Percentiles rank a stretch among this genome's conserved stretches.
These are phyloP conservation scores for Dicycla oo DNA, from an alignment of 2,888 invertebrate genomes.

Conservation along the genomic window DNA sequence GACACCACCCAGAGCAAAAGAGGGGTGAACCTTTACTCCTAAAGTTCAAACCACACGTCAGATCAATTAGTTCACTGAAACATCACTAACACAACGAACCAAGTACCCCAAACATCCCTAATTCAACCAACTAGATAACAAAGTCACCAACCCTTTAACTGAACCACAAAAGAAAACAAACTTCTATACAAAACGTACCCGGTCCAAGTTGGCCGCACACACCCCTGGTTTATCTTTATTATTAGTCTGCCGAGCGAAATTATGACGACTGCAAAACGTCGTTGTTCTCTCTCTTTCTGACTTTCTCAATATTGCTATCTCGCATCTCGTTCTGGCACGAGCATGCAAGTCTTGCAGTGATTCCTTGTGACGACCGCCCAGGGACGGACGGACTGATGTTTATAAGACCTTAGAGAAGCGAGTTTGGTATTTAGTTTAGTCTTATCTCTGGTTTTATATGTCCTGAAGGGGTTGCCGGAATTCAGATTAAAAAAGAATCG, in stretches of 20 bases:
- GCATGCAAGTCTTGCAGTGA: constrained; percentile 83
- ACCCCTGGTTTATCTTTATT: constrained; percentile 88
- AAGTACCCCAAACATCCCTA: constrained; percentile 18
- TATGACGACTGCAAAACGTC: constrained; percentile 91
- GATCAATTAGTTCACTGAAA: constrained; percentile 30
- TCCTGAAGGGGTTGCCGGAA: constrained; percentile 73
- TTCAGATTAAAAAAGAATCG: constrained; percentile 75
- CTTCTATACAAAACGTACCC: constrained; percentile 46
- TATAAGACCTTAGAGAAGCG: constrained; percentile 81
- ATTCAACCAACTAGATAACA: constrained; percentile 47
- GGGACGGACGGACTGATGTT: constrained; percentile 78
- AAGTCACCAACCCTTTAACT: constrained; percentile 44
- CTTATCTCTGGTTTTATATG: constrained; percentile 79
- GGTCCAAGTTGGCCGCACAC: constrained; percentile 58
- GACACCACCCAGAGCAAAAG: neutral
- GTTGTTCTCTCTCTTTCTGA: constrained; percentile 72
- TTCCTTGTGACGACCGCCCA: constrained; percentile 79
- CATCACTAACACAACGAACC: constrained; percentile 18
- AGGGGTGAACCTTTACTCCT: neutral
- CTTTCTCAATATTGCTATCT: constrained; percentile 31
- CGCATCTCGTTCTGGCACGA: constrained; percentile 69
- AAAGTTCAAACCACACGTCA: constrained; percentile 15
- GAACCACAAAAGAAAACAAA: constrained; percentile 55
- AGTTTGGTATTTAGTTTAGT: constrained; percentile 80
- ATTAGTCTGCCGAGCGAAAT: constrained; percentile 90